Evolutionary conservation across 2,888 invertebrate genomes (phyloP), one percentile per base, ranked within the genome.

Genomic region (Helobdella robusta): DNA sequence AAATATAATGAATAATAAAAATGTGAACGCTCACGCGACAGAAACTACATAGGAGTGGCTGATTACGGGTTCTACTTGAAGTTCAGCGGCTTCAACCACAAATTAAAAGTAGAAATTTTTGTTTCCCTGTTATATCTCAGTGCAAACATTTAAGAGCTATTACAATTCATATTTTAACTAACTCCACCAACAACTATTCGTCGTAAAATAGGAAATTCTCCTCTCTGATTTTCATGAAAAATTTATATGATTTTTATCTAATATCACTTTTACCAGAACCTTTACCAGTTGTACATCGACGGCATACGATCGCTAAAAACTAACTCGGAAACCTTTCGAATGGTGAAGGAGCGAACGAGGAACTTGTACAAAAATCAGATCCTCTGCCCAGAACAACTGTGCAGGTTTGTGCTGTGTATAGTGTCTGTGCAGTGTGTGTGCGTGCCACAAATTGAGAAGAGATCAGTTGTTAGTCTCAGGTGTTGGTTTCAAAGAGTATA

Each of bases 11-110:
- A 8, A 15, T 8, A 40, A 40, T 18, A 15, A 18, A 15, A 15
- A 18, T 40, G 11, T 8, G 11, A 40, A 18, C 18, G 15, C 18
- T 40, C 11, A 15, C 8, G 25, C 50, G 18, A 2, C 50, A 62
- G 62, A 20, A 48, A 62, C 34, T 8, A 30, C 35, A 62, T 62
- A 30, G 11, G 34, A 18, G n/a, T 44, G 44, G 48, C 50, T 35
- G 46, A 62, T n/a, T 50, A 62, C 28, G 62, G 62, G 11, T 48
- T 62, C 20, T 20, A 34, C 30, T 50, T 62, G 32, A 50, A 48
- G 30, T 46, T 62, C 18, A 30, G 62, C 15, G 62, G 62, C 4
- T 62, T 62, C 62, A 62, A 62, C 50, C 62, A 62, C 62, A 62
- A 46, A n/a, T 50, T 62, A 1, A 62, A 35, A 50, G 62, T 62